Evolutionary conservation across 2,888 invertebrate genomes (phyloP).

Genomic region (Cheilosia vernalis): DNA sequence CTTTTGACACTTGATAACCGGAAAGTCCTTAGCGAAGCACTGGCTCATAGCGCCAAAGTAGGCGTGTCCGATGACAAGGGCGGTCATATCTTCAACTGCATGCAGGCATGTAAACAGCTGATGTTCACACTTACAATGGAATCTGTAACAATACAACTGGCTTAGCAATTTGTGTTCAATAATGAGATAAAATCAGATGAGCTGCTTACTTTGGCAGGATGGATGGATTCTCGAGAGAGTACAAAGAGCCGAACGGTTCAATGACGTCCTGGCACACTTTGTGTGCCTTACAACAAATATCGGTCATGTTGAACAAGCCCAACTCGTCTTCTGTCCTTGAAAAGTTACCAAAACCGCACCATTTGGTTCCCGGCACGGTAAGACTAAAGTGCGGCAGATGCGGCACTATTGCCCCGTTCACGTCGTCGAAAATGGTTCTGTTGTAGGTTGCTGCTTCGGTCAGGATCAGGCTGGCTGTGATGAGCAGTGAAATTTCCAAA

Average conservation of each 20-base stretch:
- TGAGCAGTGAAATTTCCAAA: background rate
- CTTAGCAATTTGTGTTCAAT: background rate
- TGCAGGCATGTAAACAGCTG: conserved; percentile 81
- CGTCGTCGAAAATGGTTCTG: background rate
- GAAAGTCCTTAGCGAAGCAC: conserved; percentile 80
- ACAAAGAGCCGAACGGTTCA: conserved; percentile 75
- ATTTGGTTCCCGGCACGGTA: conserved; percentile 90
- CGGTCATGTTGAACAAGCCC: conserved; percentile 92
- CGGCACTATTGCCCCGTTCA: background rate
- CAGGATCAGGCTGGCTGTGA: background rate
- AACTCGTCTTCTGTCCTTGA: conserved; percentile 91
- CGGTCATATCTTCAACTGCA: conserved; percentile 77
- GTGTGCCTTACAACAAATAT: conserved; percentile 93
- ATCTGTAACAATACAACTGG: conserved; percentile 68
- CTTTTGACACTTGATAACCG: conserved; percentile 78
- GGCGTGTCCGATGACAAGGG: conserved; percentile 80
- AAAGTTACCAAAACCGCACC: conserved; percentile 93
- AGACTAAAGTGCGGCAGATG: conserved; percentile 76
- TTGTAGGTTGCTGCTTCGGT: background rate
- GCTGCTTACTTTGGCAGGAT: background rate
- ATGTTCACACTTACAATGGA: conserved; percentile 81
- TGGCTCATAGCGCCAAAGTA: conserved; percentile 79
- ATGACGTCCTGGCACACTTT: conserved; percentile 85
- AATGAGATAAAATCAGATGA: background rate
- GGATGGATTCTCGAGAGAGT: conserved; percentile 51